Conservation (phyloP, 2,888 invertebrate species). For the Machimus atricapillus region DNA sequence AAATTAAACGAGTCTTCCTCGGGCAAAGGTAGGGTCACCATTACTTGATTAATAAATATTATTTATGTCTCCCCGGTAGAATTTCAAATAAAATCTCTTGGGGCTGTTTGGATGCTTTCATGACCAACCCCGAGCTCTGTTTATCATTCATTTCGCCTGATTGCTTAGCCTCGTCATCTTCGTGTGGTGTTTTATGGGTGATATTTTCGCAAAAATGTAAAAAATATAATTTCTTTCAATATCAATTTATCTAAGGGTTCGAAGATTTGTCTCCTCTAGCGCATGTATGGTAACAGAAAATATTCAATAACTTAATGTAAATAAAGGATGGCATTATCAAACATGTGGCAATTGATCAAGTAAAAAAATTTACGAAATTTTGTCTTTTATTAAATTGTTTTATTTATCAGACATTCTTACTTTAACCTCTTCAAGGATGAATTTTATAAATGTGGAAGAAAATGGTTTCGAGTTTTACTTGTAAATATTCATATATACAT, state of each 20-base stretch:
- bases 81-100: background rate
- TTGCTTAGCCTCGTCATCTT: background rate
- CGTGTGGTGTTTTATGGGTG: background rate
- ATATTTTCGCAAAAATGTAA: background rate
- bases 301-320: background rate
- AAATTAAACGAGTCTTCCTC: conserved; percentile 7
- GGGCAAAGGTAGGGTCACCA: conserved; percentile 3
- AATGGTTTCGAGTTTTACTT: no score
- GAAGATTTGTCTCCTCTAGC: background rate
- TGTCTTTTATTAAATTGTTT: no score
- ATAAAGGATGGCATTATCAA: background rate
- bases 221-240: background rate
- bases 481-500: no score
- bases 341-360: no score
- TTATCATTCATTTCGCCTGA: background rate
- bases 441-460: no score
- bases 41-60: conserved; percentile 31
- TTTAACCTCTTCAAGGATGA: no score
- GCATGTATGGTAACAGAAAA: background rate
- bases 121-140: background rate
- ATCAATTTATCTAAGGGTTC: background rate
- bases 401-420: no score
- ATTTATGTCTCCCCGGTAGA: background rate
- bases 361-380: no score
- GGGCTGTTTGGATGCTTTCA: background rate